Percentiles rank a stretch among this genome's conserved stretches.
phyloP scores from a whole-genome alignment of 2,113 vertebrate species.

The Cinclus cinclus region DNA sequence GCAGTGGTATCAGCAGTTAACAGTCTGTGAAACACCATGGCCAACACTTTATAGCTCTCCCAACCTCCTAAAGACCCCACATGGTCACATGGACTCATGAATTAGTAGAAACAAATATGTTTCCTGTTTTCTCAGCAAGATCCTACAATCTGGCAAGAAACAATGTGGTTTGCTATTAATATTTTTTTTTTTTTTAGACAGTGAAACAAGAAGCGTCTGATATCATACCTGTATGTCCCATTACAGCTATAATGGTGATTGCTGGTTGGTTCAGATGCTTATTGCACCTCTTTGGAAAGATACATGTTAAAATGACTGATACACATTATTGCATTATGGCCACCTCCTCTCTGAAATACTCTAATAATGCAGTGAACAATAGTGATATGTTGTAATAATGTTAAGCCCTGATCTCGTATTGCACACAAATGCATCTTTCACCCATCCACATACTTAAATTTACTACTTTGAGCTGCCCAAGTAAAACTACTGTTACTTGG shows the following conservation, averaged over 20 bases:
- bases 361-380: not conserved
- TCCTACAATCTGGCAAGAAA: not conserved
- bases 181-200: not conserved
- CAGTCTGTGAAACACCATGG: not conserved
- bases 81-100: not conserved
- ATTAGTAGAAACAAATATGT: not conserved
- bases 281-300: not conserved
- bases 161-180: not conserved
- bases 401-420: not conserved
- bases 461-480: not conserved
- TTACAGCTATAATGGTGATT: not conserved
- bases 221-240: not conserved
- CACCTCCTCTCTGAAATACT: slow-evolving; percentile 13
- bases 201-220: not conserved
- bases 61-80: not conserved
- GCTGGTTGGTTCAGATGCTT: not conserved
- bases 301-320: not conserved
- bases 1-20: not conserved
- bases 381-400: not conserved
- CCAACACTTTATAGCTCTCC: not conserved
- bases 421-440: not conserved
- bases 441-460: not conserved
- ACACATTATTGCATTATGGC: not conserved
- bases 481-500: not conserved
- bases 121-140: not conserved